A percentile compares a stretch with the other conserved stretches of the same genome.
Evolutionary conservation across 2,113 vertebrate genomes (phyloP).

Genomic region (Microcebus griseorufus): DNA sequence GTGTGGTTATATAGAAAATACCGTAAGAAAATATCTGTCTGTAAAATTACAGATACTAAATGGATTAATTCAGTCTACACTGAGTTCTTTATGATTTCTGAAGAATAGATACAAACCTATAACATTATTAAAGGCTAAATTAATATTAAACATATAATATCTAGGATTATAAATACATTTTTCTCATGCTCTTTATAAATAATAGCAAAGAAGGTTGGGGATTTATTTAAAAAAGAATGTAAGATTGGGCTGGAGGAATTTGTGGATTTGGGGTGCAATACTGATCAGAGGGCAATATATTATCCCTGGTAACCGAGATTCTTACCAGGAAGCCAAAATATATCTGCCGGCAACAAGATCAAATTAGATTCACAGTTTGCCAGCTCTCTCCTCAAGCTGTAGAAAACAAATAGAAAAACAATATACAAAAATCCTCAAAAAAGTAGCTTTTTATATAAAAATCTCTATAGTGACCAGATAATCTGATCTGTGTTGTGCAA

Average conservation of each 20-base stretch:
- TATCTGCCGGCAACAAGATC: slow-evolving; percentile 61
- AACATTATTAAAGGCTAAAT: slow-evolving; percentile 77
- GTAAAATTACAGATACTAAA: slow-evolving; percentile 85
- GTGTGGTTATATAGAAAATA: slow-evolving; percentile 81
- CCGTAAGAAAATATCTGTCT: slow-evolving; percentile 87
- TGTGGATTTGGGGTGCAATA: slow-evolving; percentile 56
- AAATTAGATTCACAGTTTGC: slow-evolving; percentile 71
- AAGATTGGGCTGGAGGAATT: slow-evolving; percentile 37
- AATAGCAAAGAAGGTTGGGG: slow-evolving; percentile 53
- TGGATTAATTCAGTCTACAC: slow-evolving; percentile 82
- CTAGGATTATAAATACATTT: slow-evolving; percentile 79
- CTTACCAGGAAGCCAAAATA: slow-evolving; percentile 67
- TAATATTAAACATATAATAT: slow-evolving; percentile 71
- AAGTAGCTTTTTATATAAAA: slow-evolving; percentile 78
- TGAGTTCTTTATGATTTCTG: slow-evolving; percentile 84
- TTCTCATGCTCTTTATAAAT: slow-evolving; percentile 72
- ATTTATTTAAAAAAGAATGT: slow-evolving; percentile 43
- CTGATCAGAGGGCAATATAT: slow-evolving; percentile 57
- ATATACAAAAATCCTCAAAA: slow-evolving; percentile 77
- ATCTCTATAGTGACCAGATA: slow-evolving; percentile 69
- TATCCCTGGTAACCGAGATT: slow-evolving; percentile 19
- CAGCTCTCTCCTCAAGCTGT: slow-evolving; percentile 69
- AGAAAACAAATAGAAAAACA: slow-evolving; percentile 80
- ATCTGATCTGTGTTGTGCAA: slow-evolving; percentile 60
- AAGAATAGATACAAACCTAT: slow-evolving; percentile 86